Evolutionary conservation across 2,113 vertebrate genomes (phyloP).

Genomic region (Heptranchias perlo): DNA sequence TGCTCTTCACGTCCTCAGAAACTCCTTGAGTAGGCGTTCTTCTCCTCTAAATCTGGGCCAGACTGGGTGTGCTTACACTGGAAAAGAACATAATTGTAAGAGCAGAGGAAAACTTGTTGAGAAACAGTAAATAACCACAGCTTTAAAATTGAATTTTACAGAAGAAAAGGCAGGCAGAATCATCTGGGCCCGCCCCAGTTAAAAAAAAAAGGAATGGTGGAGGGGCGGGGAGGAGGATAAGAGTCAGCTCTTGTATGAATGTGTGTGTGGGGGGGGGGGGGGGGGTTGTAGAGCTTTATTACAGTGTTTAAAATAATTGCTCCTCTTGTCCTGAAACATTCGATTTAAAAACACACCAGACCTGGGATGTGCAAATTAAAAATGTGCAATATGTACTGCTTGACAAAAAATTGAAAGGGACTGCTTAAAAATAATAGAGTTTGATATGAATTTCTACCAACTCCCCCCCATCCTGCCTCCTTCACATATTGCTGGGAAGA

Average conservation of each 20-base stretch:
- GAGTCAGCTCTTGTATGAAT: not conserved
- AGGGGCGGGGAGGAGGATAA: conserved; percentile 50
- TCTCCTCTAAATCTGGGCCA: conserved; percentile 27
- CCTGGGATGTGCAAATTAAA: not conserved
- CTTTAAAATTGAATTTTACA: not conserved
- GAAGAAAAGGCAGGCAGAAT: not conserved
- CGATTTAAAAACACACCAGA: not conserved
- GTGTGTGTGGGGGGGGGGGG: conserved; percentile 31
- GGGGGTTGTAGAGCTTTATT: not conserved
- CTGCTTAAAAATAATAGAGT: conserved; percentile 19
- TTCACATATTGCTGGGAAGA: not conserved
- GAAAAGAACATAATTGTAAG: conserved; percentile 32
- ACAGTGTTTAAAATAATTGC: conserved; percentile 28
- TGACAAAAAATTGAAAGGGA: not conserved
- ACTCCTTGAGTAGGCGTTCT: not conserved
- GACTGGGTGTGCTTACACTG: conserved; percentile 3
- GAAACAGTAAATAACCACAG: conserved; percentile 29
- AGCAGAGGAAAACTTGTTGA: not conserved
- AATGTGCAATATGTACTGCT: too few species aligned
- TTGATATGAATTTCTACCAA: not conserved
- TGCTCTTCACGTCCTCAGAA: not conserved
- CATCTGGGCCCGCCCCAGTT: conserved; percentile 30
- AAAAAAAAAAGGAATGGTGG: conserved; percentile 45
- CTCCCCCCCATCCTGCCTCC: not conserved
- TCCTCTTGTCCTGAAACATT: conserved; percentile 6